These are phyloP conservation scores for Unio pictorum DNA, from an alignment of 2,888 invertebrate species.

Conservation along the genomic window DNA sequence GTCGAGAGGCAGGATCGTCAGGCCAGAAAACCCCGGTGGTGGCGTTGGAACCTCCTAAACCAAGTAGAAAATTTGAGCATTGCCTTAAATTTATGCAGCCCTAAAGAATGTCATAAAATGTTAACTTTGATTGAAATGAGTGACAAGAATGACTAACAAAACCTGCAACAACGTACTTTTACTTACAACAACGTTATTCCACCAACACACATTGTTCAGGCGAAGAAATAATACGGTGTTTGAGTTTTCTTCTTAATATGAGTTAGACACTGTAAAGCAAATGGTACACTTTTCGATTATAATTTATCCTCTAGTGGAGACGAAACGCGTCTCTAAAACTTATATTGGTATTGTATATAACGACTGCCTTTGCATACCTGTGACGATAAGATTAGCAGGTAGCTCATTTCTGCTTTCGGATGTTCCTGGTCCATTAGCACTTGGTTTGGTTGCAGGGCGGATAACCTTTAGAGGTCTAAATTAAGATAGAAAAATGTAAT, in stretches of 20 bases:
- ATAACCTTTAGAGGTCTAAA: slow-evolving; percentile 36
- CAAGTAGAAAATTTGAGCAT: background rate
- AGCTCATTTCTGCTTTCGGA: slow-evolving; percentile 42
- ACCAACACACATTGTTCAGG: too few relatives aligned
- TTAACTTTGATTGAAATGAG: too few relatives aligned
- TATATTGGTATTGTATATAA: background rate
- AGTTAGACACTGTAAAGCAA: too few relatives aligned
- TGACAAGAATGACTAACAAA: too few relatives aligned
- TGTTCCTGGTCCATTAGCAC: slow-evolving; percentile 13
- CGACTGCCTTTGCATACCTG: slow-evolving; percentile 33
- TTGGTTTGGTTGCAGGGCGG: slow-evolving; percentile 29
- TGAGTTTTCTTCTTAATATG: too few relatives aligned
- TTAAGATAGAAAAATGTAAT: background rate
- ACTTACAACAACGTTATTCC: too few relatives aligned
- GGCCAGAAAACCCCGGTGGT: slow-evolving; percentile 41
- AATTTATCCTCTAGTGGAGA: background rate
- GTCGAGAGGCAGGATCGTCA: slow-evolving; percentile 42
- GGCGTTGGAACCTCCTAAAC: slow-evolving; percentile 22
- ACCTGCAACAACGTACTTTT: too few relatives aligned
- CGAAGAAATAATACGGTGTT: too few relatives aligned
- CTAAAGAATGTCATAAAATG: too few relatives aligned
- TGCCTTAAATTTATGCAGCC: too few relatives aligned
- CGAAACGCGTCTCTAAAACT: background rate
- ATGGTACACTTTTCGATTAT: too few relatives aligned
- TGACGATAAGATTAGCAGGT: slow-evolving; percentile 60